Conservation (phyloP, 2,888 invertebrate genomes). For the Prosopocoilus inquinatus region DNA sequence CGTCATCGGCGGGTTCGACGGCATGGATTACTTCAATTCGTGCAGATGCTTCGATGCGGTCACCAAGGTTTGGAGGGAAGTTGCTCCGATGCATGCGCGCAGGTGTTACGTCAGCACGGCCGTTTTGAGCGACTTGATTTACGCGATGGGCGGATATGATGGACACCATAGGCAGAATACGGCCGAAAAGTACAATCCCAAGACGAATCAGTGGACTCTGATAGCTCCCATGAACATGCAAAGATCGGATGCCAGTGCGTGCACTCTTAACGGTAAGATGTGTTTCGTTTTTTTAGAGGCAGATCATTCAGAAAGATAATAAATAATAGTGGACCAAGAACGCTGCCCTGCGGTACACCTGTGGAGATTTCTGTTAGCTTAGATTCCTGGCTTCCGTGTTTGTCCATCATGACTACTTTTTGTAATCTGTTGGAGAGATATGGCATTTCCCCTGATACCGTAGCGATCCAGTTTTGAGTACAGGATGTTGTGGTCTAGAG, state of each 20-base stretch:
- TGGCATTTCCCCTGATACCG: too few relatives aligned
- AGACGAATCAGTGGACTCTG: constrained; percentile 84
- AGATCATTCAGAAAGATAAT: too few relatives aligned
- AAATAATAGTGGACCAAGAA: too few relatives aligned
- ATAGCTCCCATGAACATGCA: constrained; percentile 86
- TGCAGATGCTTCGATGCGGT: constrained; percentile 82
- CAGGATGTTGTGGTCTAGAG: too few relatives aligned
- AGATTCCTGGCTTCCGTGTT: too few relatives aligned
- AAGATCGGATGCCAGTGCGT: constrained; percentile 88
- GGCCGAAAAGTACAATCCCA: constrained; percentile 81
- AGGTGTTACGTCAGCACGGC: constrained; percentile 86
- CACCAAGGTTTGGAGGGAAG: constrained; percentile 80
- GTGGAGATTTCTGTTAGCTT: too few relatives aligned
- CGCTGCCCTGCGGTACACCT: neutral
- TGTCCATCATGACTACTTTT: too few relatives aligned
- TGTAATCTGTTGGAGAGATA: too few relatives aligned
- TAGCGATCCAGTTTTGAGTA: too few relatives aligned
- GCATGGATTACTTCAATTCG: constrained; percentile 71
- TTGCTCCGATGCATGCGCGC: constrained; percentile 86
- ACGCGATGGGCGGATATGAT: constrained; percentile 87
- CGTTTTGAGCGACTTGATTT: constrained; percentile 72
- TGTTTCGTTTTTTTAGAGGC: too few relatives aligned
- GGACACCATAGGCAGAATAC: constrained; percentile 84
- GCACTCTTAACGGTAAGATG: constrained; percentile 69
- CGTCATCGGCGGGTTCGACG: constrained; percentile 91